These are phyloP conservation scores for Plutomurus gul DNA, from an alignment of 1,140 invertebrate species.

Conservation along the genomic window DNA sequence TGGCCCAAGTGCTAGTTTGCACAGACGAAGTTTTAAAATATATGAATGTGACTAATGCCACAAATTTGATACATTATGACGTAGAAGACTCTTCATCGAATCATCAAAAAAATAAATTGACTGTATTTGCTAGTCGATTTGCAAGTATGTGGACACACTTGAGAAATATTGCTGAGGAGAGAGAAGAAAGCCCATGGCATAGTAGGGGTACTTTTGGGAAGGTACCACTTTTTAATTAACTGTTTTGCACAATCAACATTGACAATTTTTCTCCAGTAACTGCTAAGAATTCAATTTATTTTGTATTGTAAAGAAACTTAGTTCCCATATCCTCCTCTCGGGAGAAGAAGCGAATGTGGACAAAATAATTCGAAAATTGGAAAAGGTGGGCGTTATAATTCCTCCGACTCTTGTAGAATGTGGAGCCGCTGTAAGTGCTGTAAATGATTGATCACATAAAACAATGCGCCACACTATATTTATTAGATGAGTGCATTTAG, in stretches of 20 bases:
- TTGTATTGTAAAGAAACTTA: not conserved
- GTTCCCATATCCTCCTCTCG: not conserved
- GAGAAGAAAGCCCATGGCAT: not conserved
- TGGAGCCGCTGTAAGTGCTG: not conserved
- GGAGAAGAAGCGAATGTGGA: not conserved
- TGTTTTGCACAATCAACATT: too few relatives aligned
- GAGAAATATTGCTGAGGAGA: not conserved
- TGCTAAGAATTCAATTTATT: not conserved
- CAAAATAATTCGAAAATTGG: not conserved
- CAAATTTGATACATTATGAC: constrained; percentile 21
- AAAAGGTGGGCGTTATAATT: not conserved
- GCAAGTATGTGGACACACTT: constrained; percentile 2
- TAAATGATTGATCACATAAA: not conserved
- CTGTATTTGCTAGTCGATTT: not conserved
- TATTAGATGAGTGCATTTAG: not conserved
- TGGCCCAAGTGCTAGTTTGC: not conserved
- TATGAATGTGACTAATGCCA: not conserved
- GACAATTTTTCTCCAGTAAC: not conserved
- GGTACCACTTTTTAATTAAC: not conserved
- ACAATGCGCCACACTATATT: not conserved
- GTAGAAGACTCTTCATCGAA: not conserved
- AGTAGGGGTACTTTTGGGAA: not conserved
- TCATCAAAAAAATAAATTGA: not conserved
- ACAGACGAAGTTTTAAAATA: constrained; percentile 18
- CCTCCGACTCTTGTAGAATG: not conserved